Evolutionary conservation across 2,888 invertebrate genomes (phyloP), one percentile per base, ranked within the genome.

Genomic region (Diploptera punctata): DNA sequence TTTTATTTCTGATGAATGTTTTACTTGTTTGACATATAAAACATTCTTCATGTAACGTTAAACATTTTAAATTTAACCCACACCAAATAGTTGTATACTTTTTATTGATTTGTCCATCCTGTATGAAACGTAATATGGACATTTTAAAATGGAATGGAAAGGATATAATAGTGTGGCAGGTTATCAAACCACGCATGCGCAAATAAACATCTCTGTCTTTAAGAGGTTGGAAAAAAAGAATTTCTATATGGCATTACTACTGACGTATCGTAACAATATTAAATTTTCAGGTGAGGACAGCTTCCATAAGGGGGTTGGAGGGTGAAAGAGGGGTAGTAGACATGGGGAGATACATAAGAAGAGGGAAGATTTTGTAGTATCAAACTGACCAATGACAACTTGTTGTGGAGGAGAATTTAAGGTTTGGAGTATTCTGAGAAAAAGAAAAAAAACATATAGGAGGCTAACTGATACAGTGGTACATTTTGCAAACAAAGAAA

Each of bases 331-430:
- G 19, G 7, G 60, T 16, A 19, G 31, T 18, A 5, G 18, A 16
- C 1, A 16, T 2, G 43, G 21, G 9, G 24, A 43, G 5, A 5
- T 33, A 33, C 7, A 33, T 33, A 33, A 33, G n/a, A 33, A 33
- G 47, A n/a, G 29, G n/a, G 47, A 38, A 21, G 47, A 16, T 43
- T 3, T 47, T 3, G 26, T 4, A 44, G n/a, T 7, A n/a, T 31
- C 18, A 1, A 5, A 65, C 65, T 65, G 65, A 65, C 65, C 65
- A 65, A 65, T 65, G n/a, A 26, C 44, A 65, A 65, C 65, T 47
- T 47, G 44, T 65, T 24, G 65, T 47, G 19, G 7, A 21, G 7
- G 26, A n/a, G 16, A n/a, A 1, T 3, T n/a, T 29, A 44, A 44
- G 21, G 16, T 26, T 18, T 18, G 16, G 44, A 5, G 62, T 21